phyloP scores from a whole-genome alignment of 92 coral and sea anemone species.

The Paramuricea clavata region DNA sequence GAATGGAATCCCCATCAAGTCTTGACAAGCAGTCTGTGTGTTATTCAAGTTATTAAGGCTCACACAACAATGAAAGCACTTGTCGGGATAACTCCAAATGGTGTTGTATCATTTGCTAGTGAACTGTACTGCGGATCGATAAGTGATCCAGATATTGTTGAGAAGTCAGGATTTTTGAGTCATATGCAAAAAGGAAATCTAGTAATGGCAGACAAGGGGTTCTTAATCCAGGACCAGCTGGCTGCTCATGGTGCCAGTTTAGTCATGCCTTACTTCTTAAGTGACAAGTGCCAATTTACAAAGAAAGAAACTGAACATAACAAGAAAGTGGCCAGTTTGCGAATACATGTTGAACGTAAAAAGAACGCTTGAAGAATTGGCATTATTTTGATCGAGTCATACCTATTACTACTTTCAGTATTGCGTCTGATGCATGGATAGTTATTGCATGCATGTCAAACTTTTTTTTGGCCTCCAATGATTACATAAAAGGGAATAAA shows the following conservation, averaged over 20 bases:
- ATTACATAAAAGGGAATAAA: neutral
- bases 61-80: slow-evolving; percentile 43
- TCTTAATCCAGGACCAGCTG: slow-evolving; percentile 60
- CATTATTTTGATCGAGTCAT: slow-evolving; percentile 72
- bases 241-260: slow-evolving; percentile 65
- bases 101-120: slow-evolving; percentile 36
- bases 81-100: slow-evolving; percentile 47
- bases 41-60: slow-evolving; percentile 22
- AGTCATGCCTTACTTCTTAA: slow-evolving; percentile 53
- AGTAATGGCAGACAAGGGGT: slow-evolving; percentile 74
- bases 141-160: slow-evolving; percentile 42
- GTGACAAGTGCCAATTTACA: slow-evolving; percentile 51
- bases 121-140: slow-evolving; percentile 30
- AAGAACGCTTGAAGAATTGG: slow-evolving; percentile 73
- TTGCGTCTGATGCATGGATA: slow-evolving; percentile 69
- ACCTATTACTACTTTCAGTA: slow-evolving; percentile 54
- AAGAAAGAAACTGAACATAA: slow-evolving; percentile 54
- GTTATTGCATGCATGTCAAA: slow-evolving; percentile 63
- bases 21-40: slow-evolving; percentile 47
- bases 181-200: slow-evolving; percentile 42
- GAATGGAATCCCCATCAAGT: slow-evolving; percentile 43
- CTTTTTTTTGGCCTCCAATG: slow-evolving; percentile 68
- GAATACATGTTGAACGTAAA: slow-evolving; percentile 69
- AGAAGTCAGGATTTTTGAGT: slow-evolving; percentile 42
- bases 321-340: slow-evolving; percentile 68